Evolutionary conservation across 2,888 invertebrate genomes (phyloP).

Genomic region (Branchipolynoe longqiensis): DNA sequence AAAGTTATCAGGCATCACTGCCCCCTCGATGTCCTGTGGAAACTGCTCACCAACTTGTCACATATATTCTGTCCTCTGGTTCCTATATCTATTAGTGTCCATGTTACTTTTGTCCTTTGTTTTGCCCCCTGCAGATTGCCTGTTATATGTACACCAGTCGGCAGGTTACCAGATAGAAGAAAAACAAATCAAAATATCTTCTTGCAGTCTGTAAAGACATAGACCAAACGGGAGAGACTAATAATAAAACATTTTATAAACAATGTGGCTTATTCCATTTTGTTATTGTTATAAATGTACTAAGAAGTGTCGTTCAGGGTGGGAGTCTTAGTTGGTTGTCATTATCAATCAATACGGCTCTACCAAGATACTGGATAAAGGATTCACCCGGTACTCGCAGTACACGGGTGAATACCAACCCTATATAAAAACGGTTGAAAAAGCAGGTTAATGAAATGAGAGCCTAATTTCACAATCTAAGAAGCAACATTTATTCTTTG

Average conservation of each 20-base stretch:
- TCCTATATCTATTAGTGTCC: slow-evolving; percentile 12
- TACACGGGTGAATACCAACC: no score
- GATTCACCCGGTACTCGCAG: no score
- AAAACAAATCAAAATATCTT: not conserved
- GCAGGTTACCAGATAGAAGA: not conserved
- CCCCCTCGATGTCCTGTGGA: not conserved
- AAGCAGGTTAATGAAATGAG: no score
- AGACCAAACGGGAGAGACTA: not conserved
- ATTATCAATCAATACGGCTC: no score
- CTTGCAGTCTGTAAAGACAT: not conserved
- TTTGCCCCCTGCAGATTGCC: no score
- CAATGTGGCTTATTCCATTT: not conserved
- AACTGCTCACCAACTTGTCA: not conserved
- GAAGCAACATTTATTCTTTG: no score
- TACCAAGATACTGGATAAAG: no score
- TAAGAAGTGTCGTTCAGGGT: no score
- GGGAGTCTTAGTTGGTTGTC: no score
- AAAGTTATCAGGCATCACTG: slow-evolving; percentile 5
- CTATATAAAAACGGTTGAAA: no score
- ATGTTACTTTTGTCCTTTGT: not conserved
- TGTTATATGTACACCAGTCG: not conserved
- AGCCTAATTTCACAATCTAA: no score
- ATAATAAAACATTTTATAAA: slow-evolving; percentile 44
- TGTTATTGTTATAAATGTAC: no score
- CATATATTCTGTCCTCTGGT: not conserved